Evolutionary conservation across 2,113 vertebrate species (phyloP).

Genomic region (Malurus melanocephalus): DNA sequence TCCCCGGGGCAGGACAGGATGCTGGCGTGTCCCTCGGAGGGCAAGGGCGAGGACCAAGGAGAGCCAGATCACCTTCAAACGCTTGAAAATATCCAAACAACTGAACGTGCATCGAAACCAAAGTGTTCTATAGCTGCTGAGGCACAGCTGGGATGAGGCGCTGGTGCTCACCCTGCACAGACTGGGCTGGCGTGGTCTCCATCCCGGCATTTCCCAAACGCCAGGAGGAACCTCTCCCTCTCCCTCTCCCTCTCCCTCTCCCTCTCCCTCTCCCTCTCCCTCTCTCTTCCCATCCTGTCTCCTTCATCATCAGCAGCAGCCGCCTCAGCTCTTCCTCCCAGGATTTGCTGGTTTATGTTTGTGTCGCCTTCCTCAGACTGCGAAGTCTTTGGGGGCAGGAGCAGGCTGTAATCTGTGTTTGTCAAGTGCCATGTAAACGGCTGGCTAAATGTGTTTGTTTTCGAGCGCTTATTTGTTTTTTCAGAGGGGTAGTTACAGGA

Average conservation of each 20-base stretch:
- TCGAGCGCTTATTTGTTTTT: conserved; percentile 41
- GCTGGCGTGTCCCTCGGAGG: fast-evolving
- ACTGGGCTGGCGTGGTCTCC: not conserved
- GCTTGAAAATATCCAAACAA: not conserved
- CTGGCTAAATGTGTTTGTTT: conserved; percentile 45
- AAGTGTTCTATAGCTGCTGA: not conserved
- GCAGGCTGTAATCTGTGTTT: conserved; percentile 6
- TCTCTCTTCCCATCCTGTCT: not conserved
- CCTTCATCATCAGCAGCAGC: not conserved
- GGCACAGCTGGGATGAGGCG: not conserved
- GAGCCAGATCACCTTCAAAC: not conserved
- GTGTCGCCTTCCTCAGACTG: not conserved
- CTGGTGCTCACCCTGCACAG: not conserved
- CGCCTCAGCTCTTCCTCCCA: not conserved
- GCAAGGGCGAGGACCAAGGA: not conserved
- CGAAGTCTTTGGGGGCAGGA: not conserved
- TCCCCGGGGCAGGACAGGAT: not conserved
- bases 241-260: not conserved
- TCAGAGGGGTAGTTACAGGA: conserved; percentile 4
- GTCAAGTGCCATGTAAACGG: conserved; percentile 36
- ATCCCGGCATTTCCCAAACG: not conserved
- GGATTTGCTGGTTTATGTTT: not conserved
- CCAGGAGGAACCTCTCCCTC: not conserved
- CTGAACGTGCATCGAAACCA: fast-evolving
- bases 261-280: not conserved